These are phyloP conservation scores for Cydia strobilella DNA, from an alignment of 1,140 invertebrate species.

Conservation along the genomic window DNA sequence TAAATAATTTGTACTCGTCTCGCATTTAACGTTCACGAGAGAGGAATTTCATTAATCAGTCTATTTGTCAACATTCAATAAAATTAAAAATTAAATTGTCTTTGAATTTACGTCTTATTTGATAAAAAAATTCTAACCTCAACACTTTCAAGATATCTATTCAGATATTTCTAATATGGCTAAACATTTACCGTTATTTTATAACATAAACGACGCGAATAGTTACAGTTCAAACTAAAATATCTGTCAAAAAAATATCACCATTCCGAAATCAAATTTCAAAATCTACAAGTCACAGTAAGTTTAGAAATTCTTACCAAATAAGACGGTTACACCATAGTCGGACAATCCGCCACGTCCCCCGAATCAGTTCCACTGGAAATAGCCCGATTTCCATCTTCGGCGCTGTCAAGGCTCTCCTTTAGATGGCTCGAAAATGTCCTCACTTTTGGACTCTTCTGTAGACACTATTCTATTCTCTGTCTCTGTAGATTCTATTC, in stretches of 20 bases:
- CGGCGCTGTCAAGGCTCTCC: slow-evolving; percentile 54
- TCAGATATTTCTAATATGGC: too few relatives aligned
- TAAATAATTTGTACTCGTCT: neutral
- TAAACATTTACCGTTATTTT: neutral
- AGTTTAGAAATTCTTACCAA: slow-evolving; percentile 2
- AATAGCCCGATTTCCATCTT: slow-evolving; percentile 65
- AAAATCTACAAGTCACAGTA: neutral
- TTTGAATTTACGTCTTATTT: neutral
- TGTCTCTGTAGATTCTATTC: slow-evolving; percentile 34
- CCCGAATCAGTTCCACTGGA: slow-evolving; percentile 76
- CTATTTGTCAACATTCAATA: neutral
- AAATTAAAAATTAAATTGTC: neutral
- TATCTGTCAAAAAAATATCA: neutral
- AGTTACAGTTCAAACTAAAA: neutral
- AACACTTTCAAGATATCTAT: neutral
- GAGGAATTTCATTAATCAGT: neutral
- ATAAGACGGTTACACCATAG: neutral
- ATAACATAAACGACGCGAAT: neutral
- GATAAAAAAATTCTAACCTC: slow-evolving; percentile 5
- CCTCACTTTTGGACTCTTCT: slow-evolving; percentile 37
- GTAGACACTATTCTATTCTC: slow-evolving; percentile 34
- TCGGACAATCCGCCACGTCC: slow-evolving; percentile 43
- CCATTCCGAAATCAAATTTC: neutral
- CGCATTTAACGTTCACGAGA: neutral
- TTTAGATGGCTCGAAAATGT: slow-evolving; percentile 48